Evolutionary conservation across 2,113 vertebrate genomes (phyloP), one percentile per base, ranked within the genome.

Genomic region (Alligator sinensis): DNA sequence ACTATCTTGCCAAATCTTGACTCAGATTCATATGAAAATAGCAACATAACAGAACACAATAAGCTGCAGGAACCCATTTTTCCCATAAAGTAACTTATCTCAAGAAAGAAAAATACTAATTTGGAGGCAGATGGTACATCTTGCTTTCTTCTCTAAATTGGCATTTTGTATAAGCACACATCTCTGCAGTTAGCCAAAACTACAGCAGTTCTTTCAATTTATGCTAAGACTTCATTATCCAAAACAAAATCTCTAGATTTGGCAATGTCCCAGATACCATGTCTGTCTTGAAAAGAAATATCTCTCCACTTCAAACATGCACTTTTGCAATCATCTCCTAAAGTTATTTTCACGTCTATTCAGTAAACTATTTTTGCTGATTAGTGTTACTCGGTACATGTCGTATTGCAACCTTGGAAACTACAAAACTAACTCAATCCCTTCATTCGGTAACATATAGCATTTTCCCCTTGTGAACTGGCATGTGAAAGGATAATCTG

Each of bases 121-220:
- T 59, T 1, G 6, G 63, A 2, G 89, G 84, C 84, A 75, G 3
- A 47, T 47, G 25, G 72, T 25, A 9, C 16, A 60, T 21, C 4
- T 55, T 57, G 15, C 24, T 30, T 3, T 61, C 64, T 61, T 68
- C n/a, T 55, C 74, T 79, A 57, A 82, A 79, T 1, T 22, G 16
- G 28, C 30, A 22, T 85, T 80, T 91, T 61, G 82, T 61, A 18
- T 63, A 89, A 86, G 90, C 30, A 22, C 1, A 0, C 47, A 47
- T 47, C 47, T 47, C 4, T 54, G 25, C 84, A 72, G 34, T 22
- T 30, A 72, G 14, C 9, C 25, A 38, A 82, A 95, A 47, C 0
- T 0, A 9, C 25, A 38, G 22, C 24, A 3, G 75, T 54, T 0
- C 0, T 16, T 27, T 24, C 62, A 58, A 0, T 47, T 77, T 25